Evolutionary conservation across 1,140 invertebrate genomes (phyloP), one percentile per base, ranked within the genome.

Genomic region (Drosophila simulans): DNA sequence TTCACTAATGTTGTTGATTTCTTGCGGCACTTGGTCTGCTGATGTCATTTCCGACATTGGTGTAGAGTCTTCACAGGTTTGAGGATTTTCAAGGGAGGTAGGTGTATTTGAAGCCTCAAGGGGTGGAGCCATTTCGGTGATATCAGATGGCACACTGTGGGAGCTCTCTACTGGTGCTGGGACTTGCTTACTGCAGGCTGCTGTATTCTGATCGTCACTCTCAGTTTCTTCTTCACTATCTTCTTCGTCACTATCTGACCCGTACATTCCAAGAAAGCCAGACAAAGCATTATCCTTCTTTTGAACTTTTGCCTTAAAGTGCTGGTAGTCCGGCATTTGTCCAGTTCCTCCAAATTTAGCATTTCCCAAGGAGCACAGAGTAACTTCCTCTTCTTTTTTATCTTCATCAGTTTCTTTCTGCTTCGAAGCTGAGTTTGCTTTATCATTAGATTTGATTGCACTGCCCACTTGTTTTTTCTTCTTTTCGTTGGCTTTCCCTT

Each of bases 231-330:
- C 7, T 8, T 65, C 62, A 15, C 74, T 80, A 17, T 17, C 17
- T 13, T 76, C 72, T 4, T 91, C 66, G 1, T 91, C 90, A 20
- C 72, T 78, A 42, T 92, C 91, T 4, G 91, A 77, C 5, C 86
- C 91, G 59, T 91, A 91, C 72, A 91, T 91, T 5, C 81, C 84
- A 12, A 91, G 46, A n/a, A 91, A 37, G 5, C 62, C 68, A 31
- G 31, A 68, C 15, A 91, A 49, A 1, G 66, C 81, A 60, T 91
- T 89, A 8, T 25, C 22, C 25, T 54, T 35, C 2, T 15, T 11
- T 25, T 48, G 37, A 13, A 27, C 12, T n/a, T 74, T 82, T 1
- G 35, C 35, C 45, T 76, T 82, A 0, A 69, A 27, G 57, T 91
- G 90, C 39, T 90, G 62, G 58, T 91, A 91, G 8, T 85, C 53